phyloP scores from a whole-genome alignment of 2,113 vertebrate genomes.

The Suncus etruscus region DNA sequence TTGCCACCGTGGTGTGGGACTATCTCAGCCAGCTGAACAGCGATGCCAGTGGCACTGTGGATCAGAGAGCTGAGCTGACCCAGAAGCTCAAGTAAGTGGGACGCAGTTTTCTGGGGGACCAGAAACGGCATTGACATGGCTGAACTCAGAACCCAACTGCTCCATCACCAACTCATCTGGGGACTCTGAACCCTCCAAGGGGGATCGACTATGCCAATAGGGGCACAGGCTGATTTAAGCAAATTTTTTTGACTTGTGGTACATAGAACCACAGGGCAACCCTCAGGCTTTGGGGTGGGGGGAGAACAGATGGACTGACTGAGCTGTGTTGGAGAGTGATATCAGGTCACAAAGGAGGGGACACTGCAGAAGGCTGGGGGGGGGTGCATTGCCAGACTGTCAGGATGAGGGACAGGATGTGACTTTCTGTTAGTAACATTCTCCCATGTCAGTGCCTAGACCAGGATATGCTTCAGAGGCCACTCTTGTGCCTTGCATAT shows the following conservation, averaged over 20 bases:
- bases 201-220: neutral
- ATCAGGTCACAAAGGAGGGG: neutral
- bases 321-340: neutral
- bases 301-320: neutral
- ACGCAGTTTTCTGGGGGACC: fast-evolving
- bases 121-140: neutral
- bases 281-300: neutral
- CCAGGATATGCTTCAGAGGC: neutral
- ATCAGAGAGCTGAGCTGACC: slow-evolving; percentile 86
- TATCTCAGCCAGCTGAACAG: slow-evolving; percentile 88
- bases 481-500: neutral
- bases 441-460: neutral
- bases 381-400: neutral
- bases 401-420: neutral
- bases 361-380: neutral
- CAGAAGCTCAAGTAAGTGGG: slow-evolving; percentile 89
- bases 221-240: neutral
- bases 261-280: neutral
- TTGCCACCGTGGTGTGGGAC: slow-evolving; percentile 84
- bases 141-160: neutral
- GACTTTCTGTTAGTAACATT: neutral
- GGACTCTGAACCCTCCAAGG: neutral
- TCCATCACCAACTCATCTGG: neutral
- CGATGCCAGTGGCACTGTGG: slow-evolving; percentile 83
- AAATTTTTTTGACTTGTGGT: neutral